Conservation (phyloP, 2,113 vertebrate species). For the Spheniscus mendiculus region DNA sequence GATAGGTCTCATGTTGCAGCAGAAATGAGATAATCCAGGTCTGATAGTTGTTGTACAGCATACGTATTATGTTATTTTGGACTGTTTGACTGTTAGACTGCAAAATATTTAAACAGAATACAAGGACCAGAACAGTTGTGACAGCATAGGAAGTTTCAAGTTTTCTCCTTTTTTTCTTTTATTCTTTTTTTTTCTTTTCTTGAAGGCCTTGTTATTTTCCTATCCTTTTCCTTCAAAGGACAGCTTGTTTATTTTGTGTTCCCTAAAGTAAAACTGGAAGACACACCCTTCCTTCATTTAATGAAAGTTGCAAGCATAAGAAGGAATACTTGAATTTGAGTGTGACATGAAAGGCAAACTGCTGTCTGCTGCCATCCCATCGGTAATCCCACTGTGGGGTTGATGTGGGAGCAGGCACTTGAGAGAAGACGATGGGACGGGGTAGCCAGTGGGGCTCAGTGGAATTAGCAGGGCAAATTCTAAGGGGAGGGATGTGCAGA, state of each 20-base stretch:
- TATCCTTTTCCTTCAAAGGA: background rate
- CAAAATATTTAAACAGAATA: conserved; percentile 20
- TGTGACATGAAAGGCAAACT: background rate
- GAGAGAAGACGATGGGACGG: background rate
- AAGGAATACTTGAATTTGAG: background rate
- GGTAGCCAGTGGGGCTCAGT: background rate
- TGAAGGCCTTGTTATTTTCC: background rate
- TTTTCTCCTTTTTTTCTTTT: background rate
- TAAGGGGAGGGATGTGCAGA: background rate
- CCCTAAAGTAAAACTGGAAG: background rate
- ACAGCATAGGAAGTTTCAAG: background rate
- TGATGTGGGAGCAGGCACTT: background rate
- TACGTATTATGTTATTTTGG: background rate
- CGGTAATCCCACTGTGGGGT: fast-evolving
- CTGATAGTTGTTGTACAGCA: background rate
- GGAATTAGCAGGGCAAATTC: background rate
- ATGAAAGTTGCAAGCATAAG: background rate
- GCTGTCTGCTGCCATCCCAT: background rate
- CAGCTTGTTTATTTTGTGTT: background rate
- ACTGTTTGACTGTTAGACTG: conserved; percentile 28
- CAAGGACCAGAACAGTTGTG: background rate
- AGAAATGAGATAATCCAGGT: background rate
- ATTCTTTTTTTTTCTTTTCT: background rate
- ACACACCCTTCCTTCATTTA: background rate
- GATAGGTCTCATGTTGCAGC: background rate